These are phyloP conservation scores for Yponomeuta plumbellus DNA, from an alignment of 2,888 invertebrate genomes.

Conservation along the genomic window DNA sequence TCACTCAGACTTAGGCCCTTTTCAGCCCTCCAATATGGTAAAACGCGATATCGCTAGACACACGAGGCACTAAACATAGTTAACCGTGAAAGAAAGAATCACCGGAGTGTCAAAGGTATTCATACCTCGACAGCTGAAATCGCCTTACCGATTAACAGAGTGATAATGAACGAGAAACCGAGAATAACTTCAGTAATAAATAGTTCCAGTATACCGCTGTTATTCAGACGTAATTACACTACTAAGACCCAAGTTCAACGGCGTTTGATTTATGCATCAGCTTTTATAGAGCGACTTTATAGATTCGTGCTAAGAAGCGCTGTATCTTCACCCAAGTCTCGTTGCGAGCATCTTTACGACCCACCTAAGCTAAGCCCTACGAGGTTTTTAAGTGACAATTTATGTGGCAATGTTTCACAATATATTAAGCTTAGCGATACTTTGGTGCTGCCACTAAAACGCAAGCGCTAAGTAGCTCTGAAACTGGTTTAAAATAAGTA, in stretches of 20 bases:
- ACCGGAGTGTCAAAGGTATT: too few species aligned
- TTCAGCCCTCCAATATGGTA: too few species aligned
- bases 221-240: not conserved
- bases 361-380: conserved; percentile 29
- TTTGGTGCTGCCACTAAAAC: conserved; percentile 35
- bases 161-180: not conserved
- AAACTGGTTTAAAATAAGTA: conserved; percentile 39
- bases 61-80: too few species aligned
- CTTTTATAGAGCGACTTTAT: conserved; percentile 14
- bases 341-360: conserved; percentile 34
- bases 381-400: conserved; percentile 49
- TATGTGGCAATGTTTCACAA: conserved; percentile 49
- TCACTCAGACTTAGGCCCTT: too few species aligned
- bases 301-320: conserved; percentile 13
- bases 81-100: too few species aligned
- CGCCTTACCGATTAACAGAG: too few species aligned
- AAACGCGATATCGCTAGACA: too few species aligned
- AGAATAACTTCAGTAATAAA: not conserved
- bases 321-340: not conserved
- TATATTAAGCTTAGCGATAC: conserved; percentile 39
- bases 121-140: too few species aligned
- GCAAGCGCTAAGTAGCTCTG: conserved; percentile 36
- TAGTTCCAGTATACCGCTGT: not conserved
- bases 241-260: not conserved
- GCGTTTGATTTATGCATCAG: conserved; percentile 13